Evolutionary conservation across 2,797 vertebrate species (phyloP), one percentile per base, ranked within the genome.

Genomic region (Phalanger gymnotis): DNA sequence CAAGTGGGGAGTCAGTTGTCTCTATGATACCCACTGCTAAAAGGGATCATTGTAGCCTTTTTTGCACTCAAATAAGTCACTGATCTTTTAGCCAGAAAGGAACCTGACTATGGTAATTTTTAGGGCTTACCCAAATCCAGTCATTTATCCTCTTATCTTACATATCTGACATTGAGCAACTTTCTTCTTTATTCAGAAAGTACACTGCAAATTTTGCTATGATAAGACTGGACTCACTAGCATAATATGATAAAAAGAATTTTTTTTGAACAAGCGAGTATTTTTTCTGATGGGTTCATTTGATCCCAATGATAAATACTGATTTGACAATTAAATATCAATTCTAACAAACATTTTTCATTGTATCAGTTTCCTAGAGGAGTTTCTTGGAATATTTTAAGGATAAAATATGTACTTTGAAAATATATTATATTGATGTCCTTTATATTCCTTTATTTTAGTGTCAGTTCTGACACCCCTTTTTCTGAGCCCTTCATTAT

Each of bases 211-310:
- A 73, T 22, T 40, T 40, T 73, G n/a, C n/a, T 73, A 19, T 73
- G 66, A 22, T 40, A n/a, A 73, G n/a, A 73, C 0, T 73, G n/a
- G 66, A 40, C n/a, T 73, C n/a, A 73, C 34, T 40, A 66, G 34
- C 61, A n/a, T 13, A 66, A 66, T 16, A n/a, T 66, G 34, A 66
- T 61, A 31, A 61, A 11, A 61, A 61, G 6, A 57, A n/a, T n/a
- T n/a, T n/a, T n/a, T n/a, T n/a, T n/a, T n/a, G n/a, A n/a, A 57
- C 27, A 57, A 57, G 57, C 31, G 31, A 66, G 1, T 66, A 34
- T n/a, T 66, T 73, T 73, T 73, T 73, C 34, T 73, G n/a, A 40
- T 95, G 90, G 73, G 22, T 90, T 12, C 54, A 93, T 96, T 97
- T 96, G 94, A 92, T 90, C 66, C n/a, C 66, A 22, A n/a, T 73